A percentile compares a stretch with the other conserved stretches of the same genome.
phyloP scores from a whole-genome alignment of 2,797 vertebrate genomes.

The Gambelia wislizenii region DNA sequence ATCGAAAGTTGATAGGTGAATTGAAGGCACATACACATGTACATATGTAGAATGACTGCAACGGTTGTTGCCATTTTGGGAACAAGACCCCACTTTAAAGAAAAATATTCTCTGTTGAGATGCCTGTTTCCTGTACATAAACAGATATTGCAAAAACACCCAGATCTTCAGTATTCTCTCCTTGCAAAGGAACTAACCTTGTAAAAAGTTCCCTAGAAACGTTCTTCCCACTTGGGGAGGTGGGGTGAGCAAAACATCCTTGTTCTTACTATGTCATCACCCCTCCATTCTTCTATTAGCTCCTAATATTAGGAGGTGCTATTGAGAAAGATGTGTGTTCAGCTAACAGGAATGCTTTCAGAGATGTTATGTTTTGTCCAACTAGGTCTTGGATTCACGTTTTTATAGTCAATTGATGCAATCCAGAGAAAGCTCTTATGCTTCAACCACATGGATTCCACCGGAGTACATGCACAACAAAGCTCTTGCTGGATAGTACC shows the following conservation, averaged over 20 bases:
- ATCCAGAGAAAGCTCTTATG: not conserved
- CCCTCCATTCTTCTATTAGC: not conserved
- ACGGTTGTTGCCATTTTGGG: not conserved
- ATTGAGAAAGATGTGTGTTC: conserved; percentile 7
- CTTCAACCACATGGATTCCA: not conserved
- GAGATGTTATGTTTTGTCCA: conserved; percentile 22
- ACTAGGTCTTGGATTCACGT: conserved; percentile 45
- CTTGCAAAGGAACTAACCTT: not conserved
- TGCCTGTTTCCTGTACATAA: not conserved
- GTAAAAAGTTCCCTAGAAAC: not conserved
- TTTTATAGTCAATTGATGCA: conserved; percentile 37
- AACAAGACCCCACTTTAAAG: not conserved
- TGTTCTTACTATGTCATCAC: not conserved
- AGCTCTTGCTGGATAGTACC: conserved; percentile 8
- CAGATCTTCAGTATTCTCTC: not conserved
- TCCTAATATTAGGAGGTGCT: conserved; percentile 10
- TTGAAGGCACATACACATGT: too few relatives aligned
- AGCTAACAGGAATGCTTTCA: conserved; percentile 34
- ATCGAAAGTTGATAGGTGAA: too few relatives aligned
- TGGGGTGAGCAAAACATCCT: not conserved
- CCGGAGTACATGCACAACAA: not conserved
- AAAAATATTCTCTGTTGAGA: too few relatives aligned
- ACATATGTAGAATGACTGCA: not conserved
- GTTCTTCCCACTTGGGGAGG: not conserved
- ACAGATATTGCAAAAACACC: not conserved